Evolutionary conservation across 2,797 vertebrate genomes (phyloP).

Genomic region (Microctenopoma lineatum): DNA sequence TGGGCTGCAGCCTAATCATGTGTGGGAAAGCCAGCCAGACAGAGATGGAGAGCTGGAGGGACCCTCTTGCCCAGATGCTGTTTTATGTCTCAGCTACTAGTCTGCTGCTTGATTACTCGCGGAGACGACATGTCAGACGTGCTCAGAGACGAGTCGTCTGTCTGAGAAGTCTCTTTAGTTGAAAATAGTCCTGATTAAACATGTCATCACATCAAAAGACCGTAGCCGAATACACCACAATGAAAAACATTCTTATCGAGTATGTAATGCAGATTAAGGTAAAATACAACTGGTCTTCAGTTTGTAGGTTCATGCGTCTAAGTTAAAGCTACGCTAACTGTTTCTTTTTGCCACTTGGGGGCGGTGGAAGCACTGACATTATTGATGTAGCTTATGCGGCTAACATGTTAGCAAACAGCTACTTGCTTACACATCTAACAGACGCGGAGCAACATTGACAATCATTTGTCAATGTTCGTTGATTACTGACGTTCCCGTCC

Average conservation of each 20-base stretch:
- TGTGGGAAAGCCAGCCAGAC: conserved; percentile 4
- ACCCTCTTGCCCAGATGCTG: conserved; percentile 19
- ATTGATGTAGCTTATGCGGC: background rate
- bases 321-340: background rate
- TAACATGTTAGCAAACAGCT: background rate
- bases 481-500: background rate
- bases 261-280: no score
- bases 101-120: conserved; percentile 1
- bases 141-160: background rate
- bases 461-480: no score
- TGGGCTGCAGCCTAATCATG: conserved; percentile 4
- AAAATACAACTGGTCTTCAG: background rate
- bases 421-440: background rate
- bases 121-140: conserved; percentile 23
- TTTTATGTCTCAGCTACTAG: conserved; percentile 27
- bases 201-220: background rate
- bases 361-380: background rate
- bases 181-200: background rate
- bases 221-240: background rate
- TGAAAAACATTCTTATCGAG: no score
- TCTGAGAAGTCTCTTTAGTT: background rate
- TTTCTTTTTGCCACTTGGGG: conserved; percentile 2
- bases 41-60: conserved; percentile 10
- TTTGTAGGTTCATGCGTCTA: background rate
- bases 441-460: background rate